These are phyloP conservation scores for Penaeus monodon DNA, from an alignment of 2,888 invertebrate species.

Conservation along the genomic window DNA sequence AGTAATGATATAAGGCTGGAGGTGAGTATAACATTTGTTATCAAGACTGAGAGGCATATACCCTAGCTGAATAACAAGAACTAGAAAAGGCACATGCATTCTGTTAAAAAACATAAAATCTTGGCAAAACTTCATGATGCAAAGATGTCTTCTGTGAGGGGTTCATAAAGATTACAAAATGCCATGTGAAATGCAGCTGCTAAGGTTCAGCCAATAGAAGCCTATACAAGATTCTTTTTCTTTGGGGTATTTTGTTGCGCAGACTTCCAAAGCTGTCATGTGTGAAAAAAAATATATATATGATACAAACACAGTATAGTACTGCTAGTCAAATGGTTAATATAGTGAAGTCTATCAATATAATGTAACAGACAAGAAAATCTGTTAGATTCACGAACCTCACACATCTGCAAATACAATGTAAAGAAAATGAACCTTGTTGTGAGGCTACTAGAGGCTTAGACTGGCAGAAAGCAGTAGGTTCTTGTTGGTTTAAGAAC, in stretches of 20 bases:
- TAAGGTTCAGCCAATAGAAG: conserved; percentile 5
- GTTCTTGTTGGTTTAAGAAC: neutral
- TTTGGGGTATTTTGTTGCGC: neutral
- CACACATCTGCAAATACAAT: too few relatives aligned
- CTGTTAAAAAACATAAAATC: conserved; percentile 16
- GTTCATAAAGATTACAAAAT: conserved; percentile 23
- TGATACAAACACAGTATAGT: too few relatives aligned
- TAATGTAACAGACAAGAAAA: too few relatives aligned
- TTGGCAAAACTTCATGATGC: conserved; percentile 48
- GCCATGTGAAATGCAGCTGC: conserved; percentile 13
- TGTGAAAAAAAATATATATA: neutral
- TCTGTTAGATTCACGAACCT: too few relatives aligned
- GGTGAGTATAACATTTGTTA: neutral
- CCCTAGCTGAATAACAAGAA: conserved; percentile 13
- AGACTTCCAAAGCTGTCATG: neutral
- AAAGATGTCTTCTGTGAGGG: conserved; percentile 32
- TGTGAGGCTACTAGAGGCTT: neutral
- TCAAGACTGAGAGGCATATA: neutral
- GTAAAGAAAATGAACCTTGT: too few relatives aligned
- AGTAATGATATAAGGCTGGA: neutral
- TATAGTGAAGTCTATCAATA: too few relatives aligned
- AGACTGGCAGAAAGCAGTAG: conserved; percentile 10
- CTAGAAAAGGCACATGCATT: conserved; percentile 39
- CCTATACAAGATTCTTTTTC: neutral
- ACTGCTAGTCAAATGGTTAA: too few relatives aligned